Evolutionary conservation across 2,797 vertebrate genomes (phyloP), one percentile per base, ranked within the genome.

Genomic region (Pseudochirops cupreus): DNA sequence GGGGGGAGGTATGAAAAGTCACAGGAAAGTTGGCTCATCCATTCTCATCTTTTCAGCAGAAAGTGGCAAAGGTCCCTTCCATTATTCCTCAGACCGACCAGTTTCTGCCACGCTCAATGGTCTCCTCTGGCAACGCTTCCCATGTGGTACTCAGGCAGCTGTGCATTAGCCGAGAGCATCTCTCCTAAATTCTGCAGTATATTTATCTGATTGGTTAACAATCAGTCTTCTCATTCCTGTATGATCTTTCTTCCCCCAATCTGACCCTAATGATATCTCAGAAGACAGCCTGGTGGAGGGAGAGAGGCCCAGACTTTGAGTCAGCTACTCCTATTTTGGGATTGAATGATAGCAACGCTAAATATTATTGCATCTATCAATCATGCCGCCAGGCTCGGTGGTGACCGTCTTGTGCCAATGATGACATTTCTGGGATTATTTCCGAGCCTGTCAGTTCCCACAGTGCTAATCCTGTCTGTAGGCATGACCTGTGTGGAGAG

Each of bases 321-420:
- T 7, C n/a, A n/a, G 33, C 33, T 39, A 39, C 74, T 56, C 6
- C 46, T 59, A 91, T 90, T 92, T 91, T 54, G 90, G 91, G 39
- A 12, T 55, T 90, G 1, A 93, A 46, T 92, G 3, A 52, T 18
- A 31, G 93, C 31, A 94, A 26, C 53, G 29, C 14, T 56, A n/a
- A 89, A 89, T 96, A 94, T 62, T 92, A 62, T 39, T 92, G 90
- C 28, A 28, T 16, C 21, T 62, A 24, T 87, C 52, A 28, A 62
- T 55, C 46, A 93, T 24, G 59, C 29, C 90, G 94, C 55, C 24
- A n/a, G 11, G n/a, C 87, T 91, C 90, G 26, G 50, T 18, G 14
- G 53, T 57, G 91, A 21, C 28, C 54, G 56, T 58, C 24, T 96
- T 18, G 21, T n/a, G 50, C 7, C 39, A 3, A 14, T 4, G 62